These are phyloP conservation scores for Dastarcus helophoroides DNA, from an alignment of 2,888 invertebrate species.

Conservation along the genomic window DNA sequence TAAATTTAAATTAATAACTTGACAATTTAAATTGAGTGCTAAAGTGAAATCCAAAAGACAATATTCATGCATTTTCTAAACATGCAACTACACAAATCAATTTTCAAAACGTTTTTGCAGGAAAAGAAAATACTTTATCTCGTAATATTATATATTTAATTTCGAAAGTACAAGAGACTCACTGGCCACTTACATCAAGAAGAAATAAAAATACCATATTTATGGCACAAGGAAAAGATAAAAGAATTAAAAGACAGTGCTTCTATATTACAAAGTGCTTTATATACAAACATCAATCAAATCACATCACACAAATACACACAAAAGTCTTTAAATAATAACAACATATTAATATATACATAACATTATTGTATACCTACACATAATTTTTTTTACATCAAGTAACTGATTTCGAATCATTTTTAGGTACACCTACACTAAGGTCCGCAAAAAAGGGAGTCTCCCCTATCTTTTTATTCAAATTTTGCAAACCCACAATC, in stretches of 20 bases:
- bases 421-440: constrained; percentile 14
- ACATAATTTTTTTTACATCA: constrained; percentile 7
- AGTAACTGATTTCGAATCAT: constrained; percentile 9
- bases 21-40: too few species aligned
- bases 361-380: constrained; percentile 15
- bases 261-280: constrained; percentile 21
- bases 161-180: too few species aligned
- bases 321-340: constrained; percentile 14
- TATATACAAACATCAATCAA: constrained; percentile 21
- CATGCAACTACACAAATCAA: too few species aligned
- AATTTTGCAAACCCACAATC: constrained; percentile 7
- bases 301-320: constrained; percentile 14
- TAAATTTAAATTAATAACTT: too few species aligned
- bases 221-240: constrained; percentile 24
- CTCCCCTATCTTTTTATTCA: constrained; percentile 10
- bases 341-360: constrained; percentile 22
- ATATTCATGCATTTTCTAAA: too few species aligned
- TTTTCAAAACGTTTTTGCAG: too few species aligned
- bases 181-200: constrained; percentile 23
- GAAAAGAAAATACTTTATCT: too few species aligned
- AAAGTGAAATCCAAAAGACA: too few species aligned
- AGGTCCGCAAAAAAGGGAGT: constrained; percentile 12
- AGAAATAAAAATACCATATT: constrained; percentile 15
- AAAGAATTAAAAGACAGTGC: constrained; percentile 8
- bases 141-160: too few species aligned